Percentiles rank a stretch among this genome's conserved stretches.
phyloP scores from a whole-genome alignment of 2,888 invertebrate species.

The Cerceris rybyensis region DNA sequence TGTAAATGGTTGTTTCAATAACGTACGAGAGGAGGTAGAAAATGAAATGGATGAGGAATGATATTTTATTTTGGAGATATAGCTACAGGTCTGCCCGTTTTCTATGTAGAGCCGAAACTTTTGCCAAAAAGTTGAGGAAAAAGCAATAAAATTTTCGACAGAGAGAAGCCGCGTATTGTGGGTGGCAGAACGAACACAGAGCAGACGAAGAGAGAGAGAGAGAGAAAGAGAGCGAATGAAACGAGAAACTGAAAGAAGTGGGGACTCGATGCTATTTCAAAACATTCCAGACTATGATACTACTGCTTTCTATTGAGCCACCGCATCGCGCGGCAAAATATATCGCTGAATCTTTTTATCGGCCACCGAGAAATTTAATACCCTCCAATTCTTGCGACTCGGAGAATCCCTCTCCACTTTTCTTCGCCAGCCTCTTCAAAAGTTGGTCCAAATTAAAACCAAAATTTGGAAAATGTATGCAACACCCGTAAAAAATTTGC shows the following conservation, averaged over 20 bases:
- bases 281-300: conserved; percentile 77
- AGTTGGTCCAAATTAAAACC: no score
- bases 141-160: conserved; percentile 50
- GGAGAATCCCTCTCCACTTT: no score
- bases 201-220: conserved; percentile 2
- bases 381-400: conserved; percentile 11
- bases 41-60: not conserved
- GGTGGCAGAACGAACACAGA: conserved; percentile 15
- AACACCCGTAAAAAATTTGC: no score
- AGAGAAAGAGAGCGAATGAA: not conserved
- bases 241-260: conserved; percentile 43
- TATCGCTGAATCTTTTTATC: conserved; percentile 53
- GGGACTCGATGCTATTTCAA: conserved; percentile 73
- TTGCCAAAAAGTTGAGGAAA: conserved; percentile 20
- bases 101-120: not conserved
- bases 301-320: conserved; percentile 73
- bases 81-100: not conserved
- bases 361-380: conserved; percentile 55
- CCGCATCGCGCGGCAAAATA: conserved; percentile 31
- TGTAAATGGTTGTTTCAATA: not conserved
- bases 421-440: no score
- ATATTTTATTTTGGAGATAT: not conserved
- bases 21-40: not conserved
- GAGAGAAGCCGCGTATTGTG: conserved; percentile 8
- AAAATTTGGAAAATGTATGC: no score